Conservation (phyloP, 2,113 vertebrate genomes). For the Pristiophorus japonicus region DNA sequence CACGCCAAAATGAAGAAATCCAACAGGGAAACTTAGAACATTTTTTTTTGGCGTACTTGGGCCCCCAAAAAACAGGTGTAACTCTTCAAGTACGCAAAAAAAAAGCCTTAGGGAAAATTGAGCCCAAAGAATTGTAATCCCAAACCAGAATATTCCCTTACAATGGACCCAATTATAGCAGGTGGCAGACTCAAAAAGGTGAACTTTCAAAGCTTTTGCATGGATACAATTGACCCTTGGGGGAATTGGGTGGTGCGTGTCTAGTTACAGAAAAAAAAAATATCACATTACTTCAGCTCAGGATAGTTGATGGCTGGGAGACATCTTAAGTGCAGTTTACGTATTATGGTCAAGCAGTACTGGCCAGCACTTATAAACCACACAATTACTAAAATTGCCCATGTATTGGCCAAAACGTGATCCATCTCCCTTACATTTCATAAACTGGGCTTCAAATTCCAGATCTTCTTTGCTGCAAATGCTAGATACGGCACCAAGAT, state of each 20-base stretch:
- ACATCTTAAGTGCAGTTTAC: not conserved
- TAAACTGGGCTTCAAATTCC: constrained; percentile 36
- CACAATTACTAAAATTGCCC: not conserved
- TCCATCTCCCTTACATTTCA: not conserved
- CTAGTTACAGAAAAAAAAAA: not conserved
- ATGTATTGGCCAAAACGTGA: no score
- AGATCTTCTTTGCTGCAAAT: not conserved
- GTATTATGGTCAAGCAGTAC: not conserved
- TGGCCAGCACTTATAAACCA: not conserved
- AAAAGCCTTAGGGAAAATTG: no score
- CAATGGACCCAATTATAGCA: not conserved
- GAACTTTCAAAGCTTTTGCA: not conserved
- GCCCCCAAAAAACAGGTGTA: no score
- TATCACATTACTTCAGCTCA: not conserved
- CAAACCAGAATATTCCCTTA: not conserved
- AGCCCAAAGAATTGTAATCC: not conserved
- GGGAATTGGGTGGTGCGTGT: no score
- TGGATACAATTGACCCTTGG: not conserved
- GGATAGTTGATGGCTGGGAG: no score
- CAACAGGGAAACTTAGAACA: no score
- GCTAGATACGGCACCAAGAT: not conserved
- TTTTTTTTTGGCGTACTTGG: no score
- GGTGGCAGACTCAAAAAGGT: not conserved
- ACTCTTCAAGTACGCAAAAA: no score
- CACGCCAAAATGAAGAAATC: no score